Evolutionary conservation across 2,888 invertebrate species (phyloP), one percentile per base, ranked within the genome.

Genomic region (Chrysotoxum bicinctum): DNA sequence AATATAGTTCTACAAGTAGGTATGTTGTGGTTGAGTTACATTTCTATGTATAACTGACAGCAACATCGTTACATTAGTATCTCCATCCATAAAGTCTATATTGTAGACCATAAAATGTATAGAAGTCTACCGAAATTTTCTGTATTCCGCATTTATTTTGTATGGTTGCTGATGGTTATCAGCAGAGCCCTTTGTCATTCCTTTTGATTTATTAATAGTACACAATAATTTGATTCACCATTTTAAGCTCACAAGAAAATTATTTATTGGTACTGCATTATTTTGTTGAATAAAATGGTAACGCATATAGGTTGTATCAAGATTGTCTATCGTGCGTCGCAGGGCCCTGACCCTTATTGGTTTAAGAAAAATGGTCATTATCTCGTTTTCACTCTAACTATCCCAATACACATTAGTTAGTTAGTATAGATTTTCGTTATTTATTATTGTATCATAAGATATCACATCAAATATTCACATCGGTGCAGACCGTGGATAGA

Each of bases 21-120:
- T 52, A 19, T 10, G 16, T 30, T 54, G 30, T 54, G 30, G 54
- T 54, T 54, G 8, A n/a, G 30, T 32, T 30, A 10, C 30, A 54
- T n/a, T 9, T 30, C 32, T 54, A 30, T 30, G 16, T 54, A 30
- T n/a, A 16, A 19, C n/a, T 54, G 32, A 16, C 16, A 54, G 54
- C n/a, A 32, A 30, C 54, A 54, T 54, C 32, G 30, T 54, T 30
- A 54, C 32, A 16, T 54, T 30, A 54, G 52, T 32, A 54, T 54
- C 2, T 16, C 30, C 32, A 54, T 16, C 30, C 32, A 54, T 54
- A 54, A 54, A 30, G 54, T 32, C 30, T 32, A 12, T 54, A 16
- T 54, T 54, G 54, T 54, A 32, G 30, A 19, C 54, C 54, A 54
- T 54, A 54, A 54, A 54, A 54, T 54, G 54, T 54, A 16, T 10